These are phyloP conservation scores for Pseudopipra pipra DNA, from an alignment of 2,113 vertebrate genomes.

Conservation along the genomic window DNA sequence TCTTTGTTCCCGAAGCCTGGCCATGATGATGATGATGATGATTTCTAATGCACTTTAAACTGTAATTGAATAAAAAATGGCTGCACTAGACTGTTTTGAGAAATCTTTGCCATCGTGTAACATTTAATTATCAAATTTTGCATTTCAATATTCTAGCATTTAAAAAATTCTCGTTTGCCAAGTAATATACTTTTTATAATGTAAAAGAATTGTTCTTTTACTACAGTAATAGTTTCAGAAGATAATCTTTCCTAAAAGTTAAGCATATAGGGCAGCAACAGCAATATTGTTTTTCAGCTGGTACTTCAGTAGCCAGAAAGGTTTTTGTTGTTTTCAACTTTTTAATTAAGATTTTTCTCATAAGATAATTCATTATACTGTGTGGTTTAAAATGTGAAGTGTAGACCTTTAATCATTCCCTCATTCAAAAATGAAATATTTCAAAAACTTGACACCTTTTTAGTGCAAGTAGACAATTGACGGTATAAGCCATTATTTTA, in stretches of 20 bases:
- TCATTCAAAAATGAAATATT: conserved; percentile 6
- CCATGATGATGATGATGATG: too few relatives aligned
- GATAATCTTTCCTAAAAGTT: background rate
- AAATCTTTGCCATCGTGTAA: background rate
- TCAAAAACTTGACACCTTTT: background rate
- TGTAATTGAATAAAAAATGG: background rate
- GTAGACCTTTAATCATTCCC: background rate
- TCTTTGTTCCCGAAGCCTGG: too few relatives aligned
- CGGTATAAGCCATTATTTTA: conserved; percentile 71
- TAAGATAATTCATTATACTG: background rate
- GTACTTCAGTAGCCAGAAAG: background rate
- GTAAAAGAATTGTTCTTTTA: background rate
- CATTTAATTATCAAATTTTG: background rate
- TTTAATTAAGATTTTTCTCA: background rate
- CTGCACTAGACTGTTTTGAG: background rate
- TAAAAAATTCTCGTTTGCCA: background rate
- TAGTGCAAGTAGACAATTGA: conserved; percentile 51
- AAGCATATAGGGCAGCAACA: background rate
- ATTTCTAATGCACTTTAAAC: background rate
- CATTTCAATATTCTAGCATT: background rate
- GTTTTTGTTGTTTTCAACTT: background rate
- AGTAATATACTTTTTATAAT: background rate
- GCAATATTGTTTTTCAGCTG: background rate
- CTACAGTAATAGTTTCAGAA: background rate
- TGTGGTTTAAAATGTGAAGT: background rate